phyloP scores from a whole-genome alignment of 2,888 invertebrate species.

The Anodontia alba region DNA sequence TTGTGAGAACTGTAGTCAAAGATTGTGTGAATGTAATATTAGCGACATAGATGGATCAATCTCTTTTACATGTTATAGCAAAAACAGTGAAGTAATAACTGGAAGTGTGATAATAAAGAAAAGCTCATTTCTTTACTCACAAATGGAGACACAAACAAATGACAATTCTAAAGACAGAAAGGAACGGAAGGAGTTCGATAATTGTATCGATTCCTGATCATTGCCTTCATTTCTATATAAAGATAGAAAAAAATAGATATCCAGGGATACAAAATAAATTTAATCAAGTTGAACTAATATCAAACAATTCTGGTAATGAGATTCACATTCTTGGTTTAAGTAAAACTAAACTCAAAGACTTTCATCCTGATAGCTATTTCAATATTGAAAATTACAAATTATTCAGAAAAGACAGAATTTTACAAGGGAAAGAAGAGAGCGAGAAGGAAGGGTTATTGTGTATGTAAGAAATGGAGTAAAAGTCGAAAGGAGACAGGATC shows the following conservation, averaged over 20 bases:
- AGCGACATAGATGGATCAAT: no score
- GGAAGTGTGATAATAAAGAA: no score
- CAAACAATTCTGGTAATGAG: neutral
- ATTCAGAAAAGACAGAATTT: neutral
- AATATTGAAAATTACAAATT: neutral
- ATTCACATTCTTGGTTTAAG: neutral
- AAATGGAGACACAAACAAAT: no score
- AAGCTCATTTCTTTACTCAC: no score
- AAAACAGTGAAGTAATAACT: no score
- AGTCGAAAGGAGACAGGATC: neutral
- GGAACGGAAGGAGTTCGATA: no score
- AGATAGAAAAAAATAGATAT: neutral
- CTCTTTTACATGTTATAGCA: no score
- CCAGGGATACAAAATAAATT: neutral
- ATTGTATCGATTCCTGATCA: no score
- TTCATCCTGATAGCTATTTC: neutral
- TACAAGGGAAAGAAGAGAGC: neutral
- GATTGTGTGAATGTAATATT: no score
- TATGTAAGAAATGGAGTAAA: neutral
- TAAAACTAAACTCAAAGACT: neutral
- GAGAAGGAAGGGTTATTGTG: neutral
- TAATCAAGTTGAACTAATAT: neutral
- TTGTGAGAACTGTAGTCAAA: no score
- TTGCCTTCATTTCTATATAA: neutral
- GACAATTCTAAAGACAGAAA: no score